Evolutionary conservation across 1,140 invertebrate genomes (phyloP).

Genomic region (Aphaenogaster ashmeadi): DNA sequence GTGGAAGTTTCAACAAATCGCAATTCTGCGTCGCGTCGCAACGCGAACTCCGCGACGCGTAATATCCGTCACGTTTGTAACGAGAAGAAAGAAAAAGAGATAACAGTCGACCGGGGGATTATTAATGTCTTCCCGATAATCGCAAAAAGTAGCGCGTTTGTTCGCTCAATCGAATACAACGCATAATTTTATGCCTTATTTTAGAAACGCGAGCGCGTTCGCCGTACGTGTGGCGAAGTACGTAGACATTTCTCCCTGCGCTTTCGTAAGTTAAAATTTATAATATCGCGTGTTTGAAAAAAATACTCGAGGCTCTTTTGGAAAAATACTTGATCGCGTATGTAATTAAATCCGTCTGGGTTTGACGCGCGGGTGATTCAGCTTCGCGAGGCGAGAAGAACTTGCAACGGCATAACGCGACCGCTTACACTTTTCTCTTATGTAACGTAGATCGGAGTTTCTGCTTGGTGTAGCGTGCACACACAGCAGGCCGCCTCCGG

Average conservation of each 20-base stretch:
- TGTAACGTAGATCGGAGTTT: conserved; percentile 76
- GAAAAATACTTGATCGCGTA: conserved; percentile 1
- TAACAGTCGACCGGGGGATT: not conserved
- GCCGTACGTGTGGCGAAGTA: not conserved
- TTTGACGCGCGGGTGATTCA: conserved; percentile 61
- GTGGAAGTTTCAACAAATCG: conserved; percentile 24
- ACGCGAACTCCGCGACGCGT: not conserved
- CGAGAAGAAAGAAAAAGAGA: not conserved
- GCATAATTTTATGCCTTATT: not conserved
- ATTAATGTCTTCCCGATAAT: not conserved
- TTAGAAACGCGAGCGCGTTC: not conserved
- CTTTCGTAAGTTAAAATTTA: not conserved
- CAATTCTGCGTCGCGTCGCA: not conserved
- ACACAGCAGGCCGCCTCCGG: conserved; percentile 36
- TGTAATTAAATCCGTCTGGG: conserved; percentile 71
- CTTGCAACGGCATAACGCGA: conserved; percentile 26
- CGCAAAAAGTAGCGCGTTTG: not conserved
- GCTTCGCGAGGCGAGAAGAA: conserved; percentile 5
- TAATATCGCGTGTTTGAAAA: not conserved
- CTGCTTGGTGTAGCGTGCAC: conserved; percentile 78
- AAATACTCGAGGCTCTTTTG: not conserved
- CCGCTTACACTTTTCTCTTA: conserved; percentile 77
- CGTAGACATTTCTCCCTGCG: not conserved
- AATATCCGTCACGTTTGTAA: not conserved
- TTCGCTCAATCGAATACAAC: not conserved